Evolutionary conservation across 2,888 invertebrate species (phyloP), one percentile per base, ranked within the genome.

Genomic region (Vesta saturnalis): DNA sequence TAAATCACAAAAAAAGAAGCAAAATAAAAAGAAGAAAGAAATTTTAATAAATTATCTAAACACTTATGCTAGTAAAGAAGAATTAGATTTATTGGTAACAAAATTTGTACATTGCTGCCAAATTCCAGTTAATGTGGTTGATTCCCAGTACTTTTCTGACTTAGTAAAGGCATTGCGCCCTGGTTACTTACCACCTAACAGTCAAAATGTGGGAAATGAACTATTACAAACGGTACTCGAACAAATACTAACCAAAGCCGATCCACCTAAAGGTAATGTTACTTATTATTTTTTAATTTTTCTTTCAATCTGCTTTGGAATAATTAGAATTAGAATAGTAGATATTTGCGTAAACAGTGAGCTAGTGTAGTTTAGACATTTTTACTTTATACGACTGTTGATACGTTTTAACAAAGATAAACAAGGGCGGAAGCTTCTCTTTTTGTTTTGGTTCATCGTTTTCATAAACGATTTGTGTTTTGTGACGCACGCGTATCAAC

Each of bases 71-170:
- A 49, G 15, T 21, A 54, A 54, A 54, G 16, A 49, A 15, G 16
- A 49, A 49, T 15, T 49, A 16, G 54, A 54, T 54, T n/a, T 19
- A 10, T 54, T 54, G n/a, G 54, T 54, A 2, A 14, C 54, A 12
- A 54, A 54, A 54, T 54, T 21, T 54, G 3, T 54, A 19, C 8
- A 54, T 14, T 10, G 54, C n/a, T 54, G 54, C n/a, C 18, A 19
- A 54, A 19, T 54, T 12, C 22, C 54, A 54, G 21, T 16, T 19
- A 6, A n/a, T 16, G 22, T 54, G 16, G 54, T 54, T 8, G 54
- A 21, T 19, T 54, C 54, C 1, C 19, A 54, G 10, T 54, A 21
- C 21, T 54, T 54, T 21, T 21, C n/a, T 2, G 21, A 54, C 2
- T 19, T 54, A 14, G 10, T 54, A 8, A 1, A 54, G n/a, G 54